Evolutionary conservation across 2,113 vertebrate genomes (phyloP).

Genomic region (Glareola pratincola): DNA sequence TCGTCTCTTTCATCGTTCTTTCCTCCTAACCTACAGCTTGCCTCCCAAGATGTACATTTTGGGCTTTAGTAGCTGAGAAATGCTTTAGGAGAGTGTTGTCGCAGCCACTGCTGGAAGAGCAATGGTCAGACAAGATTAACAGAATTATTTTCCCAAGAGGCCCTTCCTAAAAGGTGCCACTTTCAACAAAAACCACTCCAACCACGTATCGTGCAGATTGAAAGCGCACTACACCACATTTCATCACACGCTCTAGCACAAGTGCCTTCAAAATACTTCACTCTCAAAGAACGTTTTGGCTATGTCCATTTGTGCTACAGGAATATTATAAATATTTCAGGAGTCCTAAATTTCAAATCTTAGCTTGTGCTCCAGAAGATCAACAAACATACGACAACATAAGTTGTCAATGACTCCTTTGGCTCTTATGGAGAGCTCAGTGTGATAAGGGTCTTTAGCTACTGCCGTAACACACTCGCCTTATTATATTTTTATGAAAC

Average conservation of each 20-base stretch:
- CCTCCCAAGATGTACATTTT: not conserved
- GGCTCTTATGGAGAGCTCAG: not conserved
- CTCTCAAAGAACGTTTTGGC: not conserved
- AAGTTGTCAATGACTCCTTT: accelerated
- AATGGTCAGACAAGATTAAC: accelerated
- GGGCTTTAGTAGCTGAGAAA: not conserved
- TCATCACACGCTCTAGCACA: not conserved
- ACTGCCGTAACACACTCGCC: not conserved
- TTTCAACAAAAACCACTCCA: not conserved
- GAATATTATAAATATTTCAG: not conserved
- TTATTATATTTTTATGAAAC: accelerated
- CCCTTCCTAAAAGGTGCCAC: not conserved
- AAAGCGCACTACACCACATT: not conserved
- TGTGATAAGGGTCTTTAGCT: not conserved
- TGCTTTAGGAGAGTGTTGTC: accelerated
- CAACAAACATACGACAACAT: not conserved
- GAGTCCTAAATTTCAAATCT: not conserved
- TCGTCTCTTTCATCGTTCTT: accelerated
- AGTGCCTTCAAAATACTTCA: not conserved
- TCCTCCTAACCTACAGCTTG: too few species aligned
- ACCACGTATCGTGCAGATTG: accelerated
- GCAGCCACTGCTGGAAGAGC: not conserved
- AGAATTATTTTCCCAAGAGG: not conserved
- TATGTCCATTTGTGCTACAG: not conserved
- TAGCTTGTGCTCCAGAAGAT: not conserved